Conservation (phyloP, 2,113 vertebrate species). For the Ophthalmolycus amberensis region DNA sequence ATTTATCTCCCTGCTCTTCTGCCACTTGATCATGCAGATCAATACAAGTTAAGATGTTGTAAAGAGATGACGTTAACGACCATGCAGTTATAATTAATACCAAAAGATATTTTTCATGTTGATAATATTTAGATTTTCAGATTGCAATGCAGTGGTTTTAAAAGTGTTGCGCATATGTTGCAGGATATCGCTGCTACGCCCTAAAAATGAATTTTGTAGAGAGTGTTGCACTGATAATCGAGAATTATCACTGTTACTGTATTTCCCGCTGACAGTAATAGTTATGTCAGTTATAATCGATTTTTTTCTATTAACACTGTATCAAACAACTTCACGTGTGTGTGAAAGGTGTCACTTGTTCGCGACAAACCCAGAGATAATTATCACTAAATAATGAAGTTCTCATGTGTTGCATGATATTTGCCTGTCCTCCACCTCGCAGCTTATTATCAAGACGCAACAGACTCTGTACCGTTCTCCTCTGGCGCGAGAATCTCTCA, state of each 20-base stretch:
- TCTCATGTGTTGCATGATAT: conserved; percentile 16
- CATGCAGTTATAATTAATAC: background rate
- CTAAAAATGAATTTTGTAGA: background rate
- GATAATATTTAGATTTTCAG: background rate
- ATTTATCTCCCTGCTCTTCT: conserved; percentile 30
- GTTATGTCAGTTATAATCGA: background rate
- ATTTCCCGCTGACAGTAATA: background rate
- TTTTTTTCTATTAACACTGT: background rate
- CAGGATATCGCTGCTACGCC: background rate
- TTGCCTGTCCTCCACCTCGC: background rate
- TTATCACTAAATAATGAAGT: background rate
- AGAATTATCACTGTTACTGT: background rate
- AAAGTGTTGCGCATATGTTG: background rate
- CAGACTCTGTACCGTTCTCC: conserved; percentile 16
- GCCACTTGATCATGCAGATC: conserved; percentile 34
- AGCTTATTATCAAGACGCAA: conserved; percentile 37
- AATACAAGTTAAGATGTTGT: conserved; percentile 20
- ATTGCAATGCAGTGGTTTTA: background rate
- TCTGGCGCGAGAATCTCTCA: conserved; percentile 25
- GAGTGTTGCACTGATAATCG: background rate
- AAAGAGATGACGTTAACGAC: conserved; percentile 16
- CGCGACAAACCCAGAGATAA: background rate
- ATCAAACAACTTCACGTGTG: background rate
- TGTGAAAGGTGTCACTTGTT: background rate
- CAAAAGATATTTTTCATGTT: background rate